Evolutionary conservation across 53 echinoderm and acorn worm genomes (phyloP), one percentile per base, ranked within the genome.

Genomic region (Echinometra lucunter): DNA sequence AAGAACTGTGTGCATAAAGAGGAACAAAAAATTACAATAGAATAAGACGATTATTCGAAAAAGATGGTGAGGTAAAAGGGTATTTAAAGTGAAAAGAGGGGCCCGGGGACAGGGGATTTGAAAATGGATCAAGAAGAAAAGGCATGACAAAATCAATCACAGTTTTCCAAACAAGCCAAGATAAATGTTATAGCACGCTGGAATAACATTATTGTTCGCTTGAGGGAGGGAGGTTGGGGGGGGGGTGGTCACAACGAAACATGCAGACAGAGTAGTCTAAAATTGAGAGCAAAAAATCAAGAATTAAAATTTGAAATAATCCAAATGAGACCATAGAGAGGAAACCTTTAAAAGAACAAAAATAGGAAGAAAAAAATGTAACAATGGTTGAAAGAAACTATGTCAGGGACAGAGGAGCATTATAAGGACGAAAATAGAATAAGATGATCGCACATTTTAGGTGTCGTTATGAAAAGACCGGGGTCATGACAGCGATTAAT

Each of bases 181-280:
- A 78, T 78, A 78, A 78, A 78, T 78, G 30, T 78, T 78, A 18
- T 38, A 78, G 42, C 78, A 78, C 38, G 78, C 42, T 78, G 17
- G 78, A 78, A 78, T 78, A 78, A 78, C 78, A 78, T 78, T 78
- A 78, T 78, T 78, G 78, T 78, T 78, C 42, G 78, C 78, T 78
- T 38, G 78, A 78, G 78, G 78, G 78, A 6, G 18, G 32, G n/a
- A 7, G 67, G 2, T 9, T 63, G 1, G 53, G 63, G 25, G 25
- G 72, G 16, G 35, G 72, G 32, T 13, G 35, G 17, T 18, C 21
- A 72, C 19, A 34, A 72, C 35, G 2, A 72, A 32, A 7, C 42
- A 21, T 40, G 19, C 78, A 78, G 78, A 38, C 35, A 78, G 38
- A n/a, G 17, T 42, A 23, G 38, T 42, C 10, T 78, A 42, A 78